Base-by-base conservation (phyloP, 1,140 invertebrate genomes). In the Pseudachorutes palmiensis region DNA sequence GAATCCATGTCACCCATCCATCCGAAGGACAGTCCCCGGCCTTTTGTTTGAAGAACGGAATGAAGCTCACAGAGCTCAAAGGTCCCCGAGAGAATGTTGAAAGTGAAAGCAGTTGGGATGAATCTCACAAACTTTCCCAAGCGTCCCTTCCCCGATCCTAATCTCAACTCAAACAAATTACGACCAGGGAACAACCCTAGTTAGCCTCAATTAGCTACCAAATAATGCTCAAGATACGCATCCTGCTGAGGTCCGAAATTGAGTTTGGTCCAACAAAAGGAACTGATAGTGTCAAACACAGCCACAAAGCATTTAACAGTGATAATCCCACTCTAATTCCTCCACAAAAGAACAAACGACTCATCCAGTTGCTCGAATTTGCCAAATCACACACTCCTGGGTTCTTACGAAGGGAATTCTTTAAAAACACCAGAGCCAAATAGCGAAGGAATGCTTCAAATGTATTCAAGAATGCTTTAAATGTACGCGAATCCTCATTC, bases 131-230 rank as follows among this genome's bases (percentile, higher is more conserved):
- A 55, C 51, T 55, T 55, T 55, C 51, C 51, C 51, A 55, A 55
- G 36, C 36, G 9, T 45, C 36, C 19, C 51, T 16, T n/a, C n/a
- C 12, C 12, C 24, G 51, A 55, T 55, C 51, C 24, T 26, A 14
- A 55, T 55, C 51, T 55, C 24, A n/a, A 55, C 12, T 55, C 51
- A 55, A 55, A 55, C 51, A 55, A 55, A 55, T 55, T 55, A 55
- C 51, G 9, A 5, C 9, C 24, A 55, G 5, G 51, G 51, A 22
- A 24, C 9, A 22, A 14, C 24, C 51, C 19, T 45, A 9, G 36
- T 45, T 45, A 45, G 36, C 51, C 51, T 55, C 51, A 55, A 55
- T 55, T 55, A 55, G 24, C 51, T 14, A 14, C 5, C 51, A 55
- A 5, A 55, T 26, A n/a, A n/a, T n/a, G n/a, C n/a, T n/a, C n/a